Evolutionary conservation across 2,113 vertebrate genomes (phyloP).

Genomic region (Dasyprocta punctata): DNA sequence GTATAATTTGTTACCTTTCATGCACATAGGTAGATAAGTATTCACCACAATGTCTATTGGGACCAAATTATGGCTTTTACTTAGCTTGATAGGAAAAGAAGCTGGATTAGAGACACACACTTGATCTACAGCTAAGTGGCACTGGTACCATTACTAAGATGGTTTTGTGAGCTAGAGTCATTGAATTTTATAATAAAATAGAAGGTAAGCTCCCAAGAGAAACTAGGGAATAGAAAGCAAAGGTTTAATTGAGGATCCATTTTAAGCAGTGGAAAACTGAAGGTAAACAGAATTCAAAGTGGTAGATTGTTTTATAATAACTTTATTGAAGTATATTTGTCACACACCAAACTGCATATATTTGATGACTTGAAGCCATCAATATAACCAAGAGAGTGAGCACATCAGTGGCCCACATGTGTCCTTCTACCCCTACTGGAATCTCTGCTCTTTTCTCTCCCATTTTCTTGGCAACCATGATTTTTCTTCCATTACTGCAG

Average conservation of each 20-base stretch:
- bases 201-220: neutral
- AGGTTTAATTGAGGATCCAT: neutral
- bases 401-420: too few species aligned
- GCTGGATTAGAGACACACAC: neutral
- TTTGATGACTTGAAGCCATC: neutral
- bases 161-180: neutral
- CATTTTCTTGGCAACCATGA: neutral
- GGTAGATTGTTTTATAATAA: neutral
- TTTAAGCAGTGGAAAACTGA: neutral
- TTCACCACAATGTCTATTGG: neutral
- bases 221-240: neutral
- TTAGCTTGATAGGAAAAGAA: slow-evolving; percentile 18
- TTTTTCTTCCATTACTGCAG: neutral
- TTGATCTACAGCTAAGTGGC: neutral
- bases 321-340: neutral
- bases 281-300: neutral
- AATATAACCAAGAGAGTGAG: neutral
- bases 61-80: neutral
- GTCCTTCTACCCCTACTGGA: neutral
- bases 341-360: neutral
- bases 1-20: neutral
- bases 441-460: neutral
- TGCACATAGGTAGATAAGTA: neutral
- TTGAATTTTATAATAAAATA: slow-evolving; percentile 22
- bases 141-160: neutral